These are phyloP conservation scores for Corythoichthys intestinalis DNA, from an alignment of 2,113 vertebrate genomes.

Conservation along the genomic window DNA sequence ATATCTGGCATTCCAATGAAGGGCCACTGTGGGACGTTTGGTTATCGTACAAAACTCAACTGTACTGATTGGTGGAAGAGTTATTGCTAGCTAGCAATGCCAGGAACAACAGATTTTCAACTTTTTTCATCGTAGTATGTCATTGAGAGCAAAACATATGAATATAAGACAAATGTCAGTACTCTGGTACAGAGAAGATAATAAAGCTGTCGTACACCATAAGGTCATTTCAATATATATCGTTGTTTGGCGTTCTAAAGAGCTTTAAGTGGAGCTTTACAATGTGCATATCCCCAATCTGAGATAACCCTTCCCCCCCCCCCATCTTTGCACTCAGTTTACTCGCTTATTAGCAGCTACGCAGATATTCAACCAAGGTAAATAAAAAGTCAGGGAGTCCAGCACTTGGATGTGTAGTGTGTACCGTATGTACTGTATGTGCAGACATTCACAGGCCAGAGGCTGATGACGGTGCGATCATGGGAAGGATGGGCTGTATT, in stretches of 20 bases:
- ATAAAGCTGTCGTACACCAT: constrained; percentile 4
- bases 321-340: neutral
- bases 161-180: neutral
- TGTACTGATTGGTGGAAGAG: neutral
- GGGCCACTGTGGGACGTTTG: too few relatives aligned
- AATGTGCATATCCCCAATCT: constrained; percentile 6
- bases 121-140: neutral
- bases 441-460: constrained; percentile 65
- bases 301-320: neutral
- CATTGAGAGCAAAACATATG: neutral
- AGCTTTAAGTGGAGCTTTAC: constrained; percentile 1
- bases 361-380: constrained; percentile 10
- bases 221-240: neutral
- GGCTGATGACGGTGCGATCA: constrained; percentile 53
- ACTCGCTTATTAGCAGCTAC: constrained; percentile 6
- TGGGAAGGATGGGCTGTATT: constrained; percentile 44
- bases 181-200: neutral
- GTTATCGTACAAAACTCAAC: neutral
- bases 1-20: too few relatives aligned
- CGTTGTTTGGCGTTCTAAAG: neutral
- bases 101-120: neutral
- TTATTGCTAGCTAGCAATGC: neutral
- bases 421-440: constrained; percentile 28
- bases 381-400: constrained; percentile 22
- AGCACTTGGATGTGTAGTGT: constrained; percentile 40